Conservation (phyloP, 2,888 invertebrate genomes). For the Pseudococcus jackbeardsleyi region DNA sequence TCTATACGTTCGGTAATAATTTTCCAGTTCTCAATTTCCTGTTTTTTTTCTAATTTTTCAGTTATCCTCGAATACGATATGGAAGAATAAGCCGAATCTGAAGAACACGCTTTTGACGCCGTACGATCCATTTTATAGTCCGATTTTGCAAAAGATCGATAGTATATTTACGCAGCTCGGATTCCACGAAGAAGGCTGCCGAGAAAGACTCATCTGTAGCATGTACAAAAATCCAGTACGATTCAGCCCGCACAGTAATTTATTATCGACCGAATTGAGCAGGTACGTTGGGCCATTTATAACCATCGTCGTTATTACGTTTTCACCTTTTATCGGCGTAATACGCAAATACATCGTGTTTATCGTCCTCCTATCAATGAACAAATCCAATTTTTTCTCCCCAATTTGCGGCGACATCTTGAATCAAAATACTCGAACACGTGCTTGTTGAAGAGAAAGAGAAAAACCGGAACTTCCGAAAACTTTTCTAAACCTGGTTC, state of each 20-base stretch:
- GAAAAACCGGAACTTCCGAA: constrained; percentile 38
- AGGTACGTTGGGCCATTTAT: constrained; percentile 68
- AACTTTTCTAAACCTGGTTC: constrained; percentile 10
- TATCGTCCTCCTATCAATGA: background rate
- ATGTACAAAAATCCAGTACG: constrained; percentile 70
- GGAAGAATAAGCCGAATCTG: constrained; percentile 54
- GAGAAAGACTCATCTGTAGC: constrained; percentile 70
- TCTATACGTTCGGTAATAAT: background rate
- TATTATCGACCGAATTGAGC: constrained; percentile 70
- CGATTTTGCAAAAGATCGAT: constrained; percentile 70
- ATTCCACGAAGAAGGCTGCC: constrained; percentile 70
- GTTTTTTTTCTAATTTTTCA: constrained; percentile 8
- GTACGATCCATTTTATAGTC: constrained; percentile 70
- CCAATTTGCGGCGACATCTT: too few species aligned
- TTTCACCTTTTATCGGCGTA: background rate
- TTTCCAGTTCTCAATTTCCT: background rate
- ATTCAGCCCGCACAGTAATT: constrained; percentile 70
- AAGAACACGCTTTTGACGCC: constrained; percentile 65
- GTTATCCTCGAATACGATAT: constrained; percentile 32
- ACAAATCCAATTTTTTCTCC: too few species aligned
- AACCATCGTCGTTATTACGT: background rate
- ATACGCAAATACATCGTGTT: background rate
- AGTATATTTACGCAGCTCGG: constrained; percentile 70
- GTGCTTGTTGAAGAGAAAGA: background rate
- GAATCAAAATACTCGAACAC: too few species aligned